These are phyloP conservation scores for Heterochromis multidens DNA, from an alignment of 2,113 vertebrate genomes.

Conservation along the genomic window DNA sequence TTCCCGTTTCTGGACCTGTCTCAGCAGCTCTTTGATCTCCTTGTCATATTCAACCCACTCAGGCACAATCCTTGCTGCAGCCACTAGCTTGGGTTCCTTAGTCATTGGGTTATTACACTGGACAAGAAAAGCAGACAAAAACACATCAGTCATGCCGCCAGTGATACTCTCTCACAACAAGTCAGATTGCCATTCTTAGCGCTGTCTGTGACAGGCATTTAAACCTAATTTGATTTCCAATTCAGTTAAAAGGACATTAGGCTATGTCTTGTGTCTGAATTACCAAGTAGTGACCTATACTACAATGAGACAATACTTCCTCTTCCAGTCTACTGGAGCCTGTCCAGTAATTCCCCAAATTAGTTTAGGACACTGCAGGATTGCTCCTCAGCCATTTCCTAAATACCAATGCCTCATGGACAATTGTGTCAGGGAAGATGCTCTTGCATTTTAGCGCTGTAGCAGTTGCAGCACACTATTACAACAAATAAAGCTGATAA, in stretches of 20 bases:
- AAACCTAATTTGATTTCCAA: slow-evolving; percentile 66
- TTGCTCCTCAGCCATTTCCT: slow-evolving; percentile 33
- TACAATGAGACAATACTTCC: slow-evolving; percentile 51
- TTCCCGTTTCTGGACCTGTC: slow-evolving; percentile 67
- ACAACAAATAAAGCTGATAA: background rate
- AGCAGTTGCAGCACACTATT: background rate
- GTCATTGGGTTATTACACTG: slow-evolving; percentile 99
- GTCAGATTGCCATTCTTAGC: slow-evolving; percentile 7
- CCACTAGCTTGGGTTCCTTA: slow-evolving; percentile 94
- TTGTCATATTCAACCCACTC: slow-evolving; percentile 90
- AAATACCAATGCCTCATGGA: slow-evolving; percentile 50
- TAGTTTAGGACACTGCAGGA: slow-evolving; percentile 59
- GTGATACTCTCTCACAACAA: slow-evolving; percentile 38
- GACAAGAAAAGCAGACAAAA: slow-evolving; percentile 30
- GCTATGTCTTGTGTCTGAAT: slow-evolving; percentile 53
- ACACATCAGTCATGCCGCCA: slow-evolving; percentile 31
- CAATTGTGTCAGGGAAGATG: slow-evolving; percentile 3
- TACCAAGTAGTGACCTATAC: slow-evolving; percentile 51
- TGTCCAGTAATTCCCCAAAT: slow-evolving; percentile 52
- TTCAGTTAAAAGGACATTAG: slow-evolving; percentile 66
- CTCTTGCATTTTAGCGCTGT: background rate
- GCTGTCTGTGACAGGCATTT: slow-evolving; percentile 48
- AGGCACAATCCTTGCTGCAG: slow-evolving; percentile 89
- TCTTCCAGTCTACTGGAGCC: slow-evolving; percentile 46
- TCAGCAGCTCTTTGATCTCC: slow-evolving; percentile 83